Percentiles rank a stretch among this genome's conserved stretches.
These are phyloP conservation scores for Gobius niger DNA, from an alignment of 2,113 vertebrate species.

Conservation along the genomic window DNA sequence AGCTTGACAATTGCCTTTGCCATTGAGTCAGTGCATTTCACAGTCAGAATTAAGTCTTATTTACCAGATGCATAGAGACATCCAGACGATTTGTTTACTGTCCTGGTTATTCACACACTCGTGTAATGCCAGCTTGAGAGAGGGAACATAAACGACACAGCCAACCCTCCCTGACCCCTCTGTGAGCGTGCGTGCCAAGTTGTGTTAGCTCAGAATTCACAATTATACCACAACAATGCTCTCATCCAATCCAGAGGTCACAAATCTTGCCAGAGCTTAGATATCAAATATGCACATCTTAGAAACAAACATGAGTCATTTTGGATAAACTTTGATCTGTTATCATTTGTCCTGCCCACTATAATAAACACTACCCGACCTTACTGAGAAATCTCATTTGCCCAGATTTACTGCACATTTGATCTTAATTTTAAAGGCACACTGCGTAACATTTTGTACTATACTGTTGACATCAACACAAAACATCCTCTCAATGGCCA, in stretches of 20 bases:
- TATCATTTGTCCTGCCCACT: neutral
- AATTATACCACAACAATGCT: slow-evolving; percentile 4
- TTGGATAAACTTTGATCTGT: neutral
- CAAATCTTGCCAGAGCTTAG: neutral
- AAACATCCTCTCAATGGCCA: too few species aligned
- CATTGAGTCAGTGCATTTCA: slow-evolving; percentile 6
- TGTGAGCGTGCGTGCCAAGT: slow-evolving; percentile 4
- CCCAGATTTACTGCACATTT: neutral
- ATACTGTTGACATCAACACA: too few species aligned
- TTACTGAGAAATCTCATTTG: neutral
- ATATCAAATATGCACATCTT: neutral
- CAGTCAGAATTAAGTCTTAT: slow-evolving; percentile 8
- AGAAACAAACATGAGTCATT: neutral
- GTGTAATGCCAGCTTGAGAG: slow-evolving; percentile 4
- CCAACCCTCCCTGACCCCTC: slow-evolving; percentile 3
- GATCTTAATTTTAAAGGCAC: neutral
- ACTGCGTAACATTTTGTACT: too few species aligned
- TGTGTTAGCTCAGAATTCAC: slow-evolving; percentile 3
- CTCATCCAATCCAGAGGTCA: neutral
- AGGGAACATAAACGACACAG: neutral
- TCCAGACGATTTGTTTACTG: slow-evolving; percentile 8
- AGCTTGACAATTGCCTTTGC: neutral
- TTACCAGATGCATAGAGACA: slow-evolving; percentile 9
- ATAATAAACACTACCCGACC: neutral
- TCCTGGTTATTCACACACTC: slow-evolving; percentile 5